Percentiles rank a stretch among this genome's conserved stretches.
Evolutionary conservation across 2,113 vertebrate species (phyloP).

Genomic region (Hassar affinis): DNA sequence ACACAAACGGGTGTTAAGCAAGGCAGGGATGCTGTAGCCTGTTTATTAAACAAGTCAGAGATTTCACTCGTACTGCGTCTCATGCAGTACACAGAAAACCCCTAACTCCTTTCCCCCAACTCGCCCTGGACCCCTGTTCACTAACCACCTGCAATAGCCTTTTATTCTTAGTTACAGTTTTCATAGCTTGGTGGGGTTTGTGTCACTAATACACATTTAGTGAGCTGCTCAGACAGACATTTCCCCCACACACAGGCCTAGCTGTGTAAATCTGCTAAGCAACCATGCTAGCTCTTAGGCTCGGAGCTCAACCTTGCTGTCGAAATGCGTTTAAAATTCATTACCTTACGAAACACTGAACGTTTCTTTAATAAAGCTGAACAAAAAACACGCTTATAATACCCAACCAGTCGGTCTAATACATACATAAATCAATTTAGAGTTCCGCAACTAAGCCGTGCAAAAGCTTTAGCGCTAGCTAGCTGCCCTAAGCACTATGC

Average conservation of each 20-base stretch:
- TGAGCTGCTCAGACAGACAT: background rate
- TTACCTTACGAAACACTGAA: background rate
- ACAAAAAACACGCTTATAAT: background rate
- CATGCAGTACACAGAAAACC: background rate
- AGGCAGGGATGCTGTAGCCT: background rate
- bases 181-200: background rate
- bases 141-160: background rate
- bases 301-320: background rate
- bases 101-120: background rate
- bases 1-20: constrained; percentile 13
- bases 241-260: constrained; percentile 10
- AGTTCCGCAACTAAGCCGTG: background rate
- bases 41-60: background rate
- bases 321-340: background rate
- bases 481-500: constrained; percentile 21
- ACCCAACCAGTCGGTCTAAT: background rate
- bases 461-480: background rate
- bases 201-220: background rate
- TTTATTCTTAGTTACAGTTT: background rate
- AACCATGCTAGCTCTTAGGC: background rate
- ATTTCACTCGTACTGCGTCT: background rate
- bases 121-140: background rate
- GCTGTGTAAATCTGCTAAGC: background rate
- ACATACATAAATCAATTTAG: background rate
- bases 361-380: background rate